These are phyloP conservation scores for Drosophila tripunctata DNA, from an alignment of 2,888 invertebrate genomes.

Conservation along the genomic window DNA sequence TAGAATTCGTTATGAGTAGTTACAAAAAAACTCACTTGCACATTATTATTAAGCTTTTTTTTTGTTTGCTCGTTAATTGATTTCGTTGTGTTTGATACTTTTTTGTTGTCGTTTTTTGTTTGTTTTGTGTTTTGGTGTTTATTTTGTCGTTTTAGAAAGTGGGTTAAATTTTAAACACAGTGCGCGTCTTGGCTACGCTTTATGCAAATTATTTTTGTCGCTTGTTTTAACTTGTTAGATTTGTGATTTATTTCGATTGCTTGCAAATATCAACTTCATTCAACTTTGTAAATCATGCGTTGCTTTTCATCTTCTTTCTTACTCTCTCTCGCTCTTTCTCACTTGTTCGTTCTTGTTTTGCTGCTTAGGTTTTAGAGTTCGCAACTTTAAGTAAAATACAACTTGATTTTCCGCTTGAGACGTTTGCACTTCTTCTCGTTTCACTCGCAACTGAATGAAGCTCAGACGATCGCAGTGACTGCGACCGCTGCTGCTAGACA, in stretches of 20 bases:
- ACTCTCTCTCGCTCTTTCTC: conserved; percentile 24
- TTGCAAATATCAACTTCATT: conserved; percentile 73
- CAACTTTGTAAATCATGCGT: conserved; percentile 72
- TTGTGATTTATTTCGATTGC: conserved; percentile 64
- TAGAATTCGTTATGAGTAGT: conserved; percentile 44
- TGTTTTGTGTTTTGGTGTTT: conserved; percentile 30
- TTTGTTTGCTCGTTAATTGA: conserved; percentile 68
- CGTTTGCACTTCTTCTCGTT: conserved; percentile 78
- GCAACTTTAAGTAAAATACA: conserved; percentile 61
- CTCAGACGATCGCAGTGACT: conserved; percentile 30
- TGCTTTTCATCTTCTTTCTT: conserved; percentile 41
- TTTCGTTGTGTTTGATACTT: conserved; percentile 56
- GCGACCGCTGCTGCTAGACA: conserved; percentile 29
- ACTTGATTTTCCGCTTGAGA: conserved; percentile 73
- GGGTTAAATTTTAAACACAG: conserved; percentile 63
- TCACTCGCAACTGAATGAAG: conserved; percentile 64
- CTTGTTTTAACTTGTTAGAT: conserved; percentile 55
- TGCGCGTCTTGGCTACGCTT: conserved; percentile 59
- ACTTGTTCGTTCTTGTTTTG: conserved; percentile 36
- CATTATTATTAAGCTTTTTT: conserved; percentile 41
- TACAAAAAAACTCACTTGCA: conserved; percentile 61
- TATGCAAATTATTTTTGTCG: conserved; percentile 61
- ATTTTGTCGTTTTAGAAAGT: conserved; percentile 76
- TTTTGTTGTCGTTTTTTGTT: conserved; percentile 50
- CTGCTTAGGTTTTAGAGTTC: conserved; percentile 35